Conservation (phyloP, 2,113 vertebrate genomes). For the Suricata suricatta region DNA sequence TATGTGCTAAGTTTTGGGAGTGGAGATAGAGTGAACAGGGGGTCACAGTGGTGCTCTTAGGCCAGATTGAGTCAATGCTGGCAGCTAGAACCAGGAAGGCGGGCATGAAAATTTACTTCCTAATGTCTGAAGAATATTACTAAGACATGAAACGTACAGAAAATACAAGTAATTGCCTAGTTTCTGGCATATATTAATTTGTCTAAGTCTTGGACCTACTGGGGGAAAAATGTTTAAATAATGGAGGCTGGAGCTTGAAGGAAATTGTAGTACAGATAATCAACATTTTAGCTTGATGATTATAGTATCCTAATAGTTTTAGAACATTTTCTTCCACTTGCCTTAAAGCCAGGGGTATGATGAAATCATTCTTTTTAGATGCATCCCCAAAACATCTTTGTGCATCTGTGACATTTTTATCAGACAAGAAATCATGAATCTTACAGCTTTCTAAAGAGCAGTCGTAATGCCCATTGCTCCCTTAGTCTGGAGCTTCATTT, state of each 20-base stretch:
- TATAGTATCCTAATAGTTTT: conserved; percentile 5
- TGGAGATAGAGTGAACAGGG: neutral
- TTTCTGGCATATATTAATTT: conserved; percentile 23
- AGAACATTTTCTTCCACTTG: neutral
- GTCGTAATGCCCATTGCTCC: conserved; percentile 25
- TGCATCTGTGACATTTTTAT: conserved; percentile 70
- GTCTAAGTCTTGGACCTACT: neutral
- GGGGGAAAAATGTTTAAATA: neutral
- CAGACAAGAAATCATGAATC: conserved; percentile 66
- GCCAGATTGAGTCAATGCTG: neutral
- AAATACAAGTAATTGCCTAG: neutral
- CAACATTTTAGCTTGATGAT: conserved; percentile 6
- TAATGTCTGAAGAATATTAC: neutral
- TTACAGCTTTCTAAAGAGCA: conserved; percentile 58
- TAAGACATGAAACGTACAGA: neutral
- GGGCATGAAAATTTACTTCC: neutral
- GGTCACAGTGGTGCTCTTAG: neutral
- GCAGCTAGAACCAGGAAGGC: neutral
- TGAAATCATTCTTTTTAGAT: conserved; percentile 20
- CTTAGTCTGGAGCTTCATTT: conserved; percentile 65
- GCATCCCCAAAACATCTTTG: conserved; percentile 18
- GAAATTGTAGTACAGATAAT: neutral
- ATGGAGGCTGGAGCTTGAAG: neutral
- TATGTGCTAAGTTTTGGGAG: conserved; percentile 22
- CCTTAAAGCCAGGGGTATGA: conserved; percentile 20